phyloP scores from a whole-genome alignment of 2,797 vertebrate genomes.

The Gymnocypris eckloni region DNA sequence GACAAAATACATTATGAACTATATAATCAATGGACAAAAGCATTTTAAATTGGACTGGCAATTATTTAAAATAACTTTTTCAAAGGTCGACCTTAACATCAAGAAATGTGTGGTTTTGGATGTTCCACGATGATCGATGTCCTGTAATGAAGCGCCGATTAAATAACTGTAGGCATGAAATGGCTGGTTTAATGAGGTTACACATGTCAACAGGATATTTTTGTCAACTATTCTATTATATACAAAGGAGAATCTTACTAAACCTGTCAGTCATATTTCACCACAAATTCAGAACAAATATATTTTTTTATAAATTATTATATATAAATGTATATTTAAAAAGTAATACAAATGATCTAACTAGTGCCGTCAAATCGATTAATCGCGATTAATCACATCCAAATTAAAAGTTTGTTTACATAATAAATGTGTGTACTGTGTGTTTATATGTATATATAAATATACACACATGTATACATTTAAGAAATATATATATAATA shows the following conservation, averaged over 20 bases:
- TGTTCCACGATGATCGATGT: background rate
- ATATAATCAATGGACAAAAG: background rate
- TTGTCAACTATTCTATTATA: background rate
- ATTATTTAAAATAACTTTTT: background rate
- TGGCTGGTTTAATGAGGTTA: slow-evolving; percentile 6
- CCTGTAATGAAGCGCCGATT: background rate
- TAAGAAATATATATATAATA: too few relatives aligned
- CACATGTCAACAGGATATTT: background rate
- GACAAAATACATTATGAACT: background rate
- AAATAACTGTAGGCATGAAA: background rate
- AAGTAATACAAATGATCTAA: background rate
- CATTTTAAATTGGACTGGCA: slow-evolving; percentile 6
- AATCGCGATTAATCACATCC: background rate
- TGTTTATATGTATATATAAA: background rate
- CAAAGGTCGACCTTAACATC: background rate
- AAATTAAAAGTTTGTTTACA: background rate
- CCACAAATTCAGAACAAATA: background rate
- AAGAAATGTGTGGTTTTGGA: background rate
- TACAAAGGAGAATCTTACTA: background rate
- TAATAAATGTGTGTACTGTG: background rate
- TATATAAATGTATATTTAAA: background rate
- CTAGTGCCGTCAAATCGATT: background rate
- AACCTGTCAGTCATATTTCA: slow-evolving; percentile 13
- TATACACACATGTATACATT: too few relatives aligned
- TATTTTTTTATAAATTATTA: background rate